Base-by-base conservation (phyloP, 2,113 vertebrate species). In the Lepisosteus oculatus region DNA sequence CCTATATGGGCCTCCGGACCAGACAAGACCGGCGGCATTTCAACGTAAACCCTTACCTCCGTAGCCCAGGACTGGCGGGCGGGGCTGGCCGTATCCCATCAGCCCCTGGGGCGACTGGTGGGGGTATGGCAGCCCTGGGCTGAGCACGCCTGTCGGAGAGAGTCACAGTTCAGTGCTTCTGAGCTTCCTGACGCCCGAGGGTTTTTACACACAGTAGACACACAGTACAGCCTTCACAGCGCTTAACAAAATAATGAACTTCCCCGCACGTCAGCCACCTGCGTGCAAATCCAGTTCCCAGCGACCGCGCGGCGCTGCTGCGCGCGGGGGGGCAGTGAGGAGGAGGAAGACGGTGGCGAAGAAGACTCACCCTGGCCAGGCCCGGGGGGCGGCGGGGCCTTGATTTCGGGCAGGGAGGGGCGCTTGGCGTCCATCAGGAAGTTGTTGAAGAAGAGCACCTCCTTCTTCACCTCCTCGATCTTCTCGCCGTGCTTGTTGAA, bases 401-500 rank as follows among this genome's bases (percentile, higher is more conserved):
- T 97, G 17, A 96, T 89, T 80, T 97, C 95, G 0, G 95, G 95
- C 69, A 95, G 85, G 0, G 94, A 89, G 0, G 95, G 95, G 55
- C 95, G 87, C 83, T 97, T 97, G 29, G 94, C 94, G 43, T 97
- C 95, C 78, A 94, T 94, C 29, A 97, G 90, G 78, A 96, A 97
- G 72, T 95, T 96, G 81, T 97, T 97, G 70, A 97, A 97, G 73
- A 97, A 97, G 0, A 85, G 54, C 4, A 97, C 95, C 71, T 97
- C 95, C 76, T 96, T 96, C 83, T 95, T 95, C 15, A 97, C 95
- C 79, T 96, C 95, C 75, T 95, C 95, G 51, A 97, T 96, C 84
- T 97, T 97, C 75, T 97, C 95, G 0, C 90, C 92, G 0, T 97
- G 95, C 80, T 97, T 97, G 78, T 97, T 97, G 79, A 96, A 90